Percentiles rank a stretch among this genome's conserved stretches.
phyloP scores from a whole-genome alignment of 2,113 vertebrate genomes.

The Austrofundulus limnaeus region DNA sequence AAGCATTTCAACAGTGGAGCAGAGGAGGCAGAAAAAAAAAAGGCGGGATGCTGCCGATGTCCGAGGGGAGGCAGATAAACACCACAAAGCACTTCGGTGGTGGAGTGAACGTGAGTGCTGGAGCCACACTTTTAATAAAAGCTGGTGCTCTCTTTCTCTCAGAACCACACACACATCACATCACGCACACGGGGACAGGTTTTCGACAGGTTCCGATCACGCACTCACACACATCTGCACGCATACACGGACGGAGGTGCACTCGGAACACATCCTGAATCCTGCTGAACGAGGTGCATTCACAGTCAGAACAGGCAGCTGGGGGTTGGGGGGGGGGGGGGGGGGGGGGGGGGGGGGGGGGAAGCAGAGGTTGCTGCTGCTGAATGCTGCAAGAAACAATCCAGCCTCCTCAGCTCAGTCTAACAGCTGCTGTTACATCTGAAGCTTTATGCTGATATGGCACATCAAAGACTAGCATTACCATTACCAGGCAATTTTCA shows the following conservation, averaged over 20 bases:
- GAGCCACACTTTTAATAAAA: conserved; percentile 81
- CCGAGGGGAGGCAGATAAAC: conserved; percentile 79
- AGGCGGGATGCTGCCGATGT: conserved; percentile 72
- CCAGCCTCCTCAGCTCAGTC: conserved; percentile 35
- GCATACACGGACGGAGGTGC: conserved; percentile 2
- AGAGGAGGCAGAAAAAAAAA: conserved; percentile 64
- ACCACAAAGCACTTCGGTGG: conserved; percentile 78
- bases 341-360: too few species aligned
- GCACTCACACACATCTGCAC: not conserved
- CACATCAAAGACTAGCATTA: conserved; percentile 67
- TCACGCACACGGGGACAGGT: conserved; percentile 28
- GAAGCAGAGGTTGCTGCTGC: conserved; percentile 51
- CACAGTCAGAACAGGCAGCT: conserved; percentile 43
- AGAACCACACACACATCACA: conserved; percentile 15
- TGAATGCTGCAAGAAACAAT: conserved; percentile 28
- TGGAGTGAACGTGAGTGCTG: conserved; percentile 82
- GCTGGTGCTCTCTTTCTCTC: conserved; percentile 68
- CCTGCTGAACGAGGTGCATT: conserved; percentile 39
- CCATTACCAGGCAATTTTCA: conserved; percentile 69
- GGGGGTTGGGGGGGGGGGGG: not conserved
- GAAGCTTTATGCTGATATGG: conserved; percentile 46
- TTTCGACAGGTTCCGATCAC: not conserved
- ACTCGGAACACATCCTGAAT: conserved; percentile 36
- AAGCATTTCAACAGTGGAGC: conserved; percentile 59
- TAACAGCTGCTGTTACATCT: conserved; percentile 65